These are phyloP conservation scores for Agrilus mali DNA, from an alignment of 2,888 invertebrate genomes.

Conservation along the genomic window DNA sequence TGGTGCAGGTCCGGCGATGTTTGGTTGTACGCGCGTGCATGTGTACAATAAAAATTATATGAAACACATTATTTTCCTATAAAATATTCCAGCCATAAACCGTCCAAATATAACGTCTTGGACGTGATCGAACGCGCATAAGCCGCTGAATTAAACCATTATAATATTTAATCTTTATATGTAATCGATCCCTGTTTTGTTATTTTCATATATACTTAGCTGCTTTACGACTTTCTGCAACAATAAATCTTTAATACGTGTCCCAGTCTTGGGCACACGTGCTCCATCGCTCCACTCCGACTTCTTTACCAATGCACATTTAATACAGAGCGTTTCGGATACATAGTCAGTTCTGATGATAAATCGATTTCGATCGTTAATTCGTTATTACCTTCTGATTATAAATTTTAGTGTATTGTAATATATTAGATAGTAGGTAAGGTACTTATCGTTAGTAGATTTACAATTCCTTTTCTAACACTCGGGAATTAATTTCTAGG, in stretches of 20 bases:
- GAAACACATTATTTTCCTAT: slow-evolving; percentile 17
- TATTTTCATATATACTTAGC: slow-evolving; percentile 20
- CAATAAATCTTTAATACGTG: slow-evolving; percentile 23
- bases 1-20: no score
- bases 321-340: no score
- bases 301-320: neutral
- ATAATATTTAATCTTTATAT: slow-evolving; percentile 23
- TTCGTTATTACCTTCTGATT: no score
- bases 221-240: slow-evolving; percentile 20
- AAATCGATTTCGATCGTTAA: no score
- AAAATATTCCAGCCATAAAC: slow-evolving; percentile 19
- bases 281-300: slow-evolving; percentile 11
- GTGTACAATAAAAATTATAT: slow-evolving; percentile 14
- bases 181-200: slow-evolving; percentile 19
- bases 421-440: no score
- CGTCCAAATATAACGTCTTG: slow-evolving; percentile 22
- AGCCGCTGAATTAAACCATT: slow-evolving; percentile 24
- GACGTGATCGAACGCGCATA: slow-evolving; percentile 24
- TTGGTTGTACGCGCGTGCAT: no score
- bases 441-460: no score
- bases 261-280: slow-evolving; percentile 20
- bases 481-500: no score
- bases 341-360: no score
- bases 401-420: no score
- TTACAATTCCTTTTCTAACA: no score